Conservation (phyloP, 2,797 vertebrate species). For the Gymnocypris eckloni region DNA sequence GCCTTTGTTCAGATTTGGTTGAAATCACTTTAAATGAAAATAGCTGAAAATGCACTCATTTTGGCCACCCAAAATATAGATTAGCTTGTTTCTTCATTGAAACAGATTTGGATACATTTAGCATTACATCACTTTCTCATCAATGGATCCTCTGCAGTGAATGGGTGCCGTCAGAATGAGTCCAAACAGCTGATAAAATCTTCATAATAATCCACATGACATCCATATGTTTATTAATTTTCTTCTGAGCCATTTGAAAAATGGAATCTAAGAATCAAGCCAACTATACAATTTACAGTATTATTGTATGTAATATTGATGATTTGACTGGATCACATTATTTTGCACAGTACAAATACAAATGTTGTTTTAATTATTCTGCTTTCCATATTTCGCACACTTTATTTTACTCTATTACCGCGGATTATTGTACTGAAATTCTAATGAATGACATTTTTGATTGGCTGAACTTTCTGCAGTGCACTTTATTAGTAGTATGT, state of each 20-base stretch:
- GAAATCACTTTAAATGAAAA: not conserved
- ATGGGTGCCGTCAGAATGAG: not conserved
- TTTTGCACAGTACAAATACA: not conserved
- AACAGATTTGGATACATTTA: not conserved
- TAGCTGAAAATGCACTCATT: not conserved
- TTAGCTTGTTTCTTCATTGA: not conserved
- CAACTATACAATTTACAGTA: not conserved
- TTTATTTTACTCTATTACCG: not conserved
- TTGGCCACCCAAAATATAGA: not conserved
- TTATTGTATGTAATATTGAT: not conserved
- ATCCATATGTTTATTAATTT: not conserved
- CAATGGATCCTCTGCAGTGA: not conserved
- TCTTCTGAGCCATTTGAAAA: not conserved
- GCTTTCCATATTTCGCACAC: not conserved
- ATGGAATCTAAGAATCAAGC: not conserved
- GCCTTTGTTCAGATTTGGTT: not conserved
- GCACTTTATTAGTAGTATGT: not conserved
- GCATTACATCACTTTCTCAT: not conserved
- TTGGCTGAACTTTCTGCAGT: not conserved
- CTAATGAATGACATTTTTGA: not conserved
- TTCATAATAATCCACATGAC: not conserved
- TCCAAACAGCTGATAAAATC: not conserved
- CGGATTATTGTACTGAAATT: not conserved
- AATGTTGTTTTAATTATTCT: not conserved
- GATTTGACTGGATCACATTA: not conserved